Conservation (phyloP, 2,113 vertebrate genomes). For the Cryptomyrus ogoouensis region DNA sequence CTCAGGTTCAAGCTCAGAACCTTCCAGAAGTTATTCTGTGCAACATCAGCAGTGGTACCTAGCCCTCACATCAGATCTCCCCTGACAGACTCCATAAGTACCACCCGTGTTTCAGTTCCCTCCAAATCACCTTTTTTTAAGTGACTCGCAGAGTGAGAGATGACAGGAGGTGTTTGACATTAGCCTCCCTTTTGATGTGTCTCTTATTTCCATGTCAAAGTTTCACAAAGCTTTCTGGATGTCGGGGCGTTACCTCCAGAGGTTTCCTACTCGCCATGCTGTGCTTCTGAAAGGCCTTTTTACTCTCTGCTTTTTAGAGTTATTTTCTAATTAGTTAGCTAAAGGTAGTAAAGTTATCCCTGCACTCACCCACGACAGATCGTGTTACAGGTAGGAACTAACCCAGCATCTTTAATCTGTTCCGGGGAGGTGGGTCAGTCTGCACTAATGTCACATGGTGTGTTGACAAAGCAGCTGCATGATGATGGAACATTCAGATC, state of each 20-base stretch:
- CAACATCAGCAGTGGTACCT: background rate
- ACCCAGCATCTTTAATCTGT: background rate
- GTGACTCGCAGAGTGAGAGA: constrained; percentile 5
- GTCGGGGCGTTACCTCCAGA: background rate
- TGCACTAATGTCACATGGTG: background rate
- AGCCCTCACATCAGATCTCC: background rate
- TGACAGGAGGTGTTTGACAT: background rate
- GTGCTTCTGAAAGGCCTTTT: background rate
- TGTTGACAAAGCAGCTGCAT: background rate
- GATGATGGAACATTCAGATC: background rate
- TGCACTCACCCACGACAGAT: background rate
- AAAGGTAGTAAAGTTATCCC: background rate
- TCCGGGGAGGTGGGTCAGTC: background rate
- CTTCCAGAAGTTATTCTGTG: background rate
- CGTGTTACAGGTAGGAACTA: background rate
- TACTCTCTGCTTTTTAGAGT: background rate
- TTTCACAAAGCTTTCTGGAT: background rate
- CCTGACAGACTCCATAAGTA: background rate
- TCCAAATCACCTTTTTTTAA: constrained; percentile 6
- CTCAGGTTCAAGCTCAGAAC: background rate
- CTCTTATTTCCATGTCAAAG: constrained; percentile 9
- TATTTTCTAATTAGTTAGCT: constrained; percentile 1
- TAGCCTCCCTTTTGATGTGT: background rate
- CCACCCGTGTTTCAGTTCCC: background rate
- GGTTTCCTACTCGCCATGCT: background rate